phyloP scores from a whole-genome alignment of 2,888 invertebrate genomes.

The Drosophila neotestacea region DNA sequence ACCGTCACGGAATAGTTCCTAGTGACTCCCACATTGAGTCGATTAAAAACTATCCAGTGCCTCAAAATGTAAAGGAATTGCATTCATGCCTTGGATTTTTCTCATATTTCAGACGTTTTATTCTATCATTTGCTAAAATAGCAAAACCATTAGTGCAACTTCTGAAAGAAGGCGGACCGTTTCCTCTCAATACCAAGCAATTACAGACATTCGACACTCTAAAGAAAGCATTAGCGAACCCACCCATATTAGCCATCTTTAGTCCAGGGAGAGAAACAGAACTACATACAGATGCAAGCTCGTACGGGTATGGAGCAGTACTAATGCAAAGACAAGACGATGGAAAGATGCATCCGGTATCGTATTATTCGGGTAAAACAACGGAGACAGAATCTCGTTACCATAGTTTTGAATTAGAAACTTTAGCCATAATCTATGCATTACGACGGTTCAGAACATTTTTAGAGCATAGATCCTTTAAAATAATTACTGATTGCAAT shows the following conservation, averaged over 20 bases:
- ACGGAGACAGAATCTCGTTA: no score
- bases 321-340: no score
- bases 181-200: background rate
- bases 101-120: constrained; percentile 2
- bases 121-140: background rate
- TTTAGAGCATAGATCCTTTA: no score
- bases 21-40: no score
- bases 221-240: background rate
- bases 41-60: background rate
- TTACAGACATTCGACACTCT: background rate
- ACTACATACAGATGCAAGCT: no score
- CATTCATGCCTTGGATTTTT: background rate
- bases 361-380: no score
- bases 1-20: no score
- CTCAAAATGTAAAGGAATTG: background rate
- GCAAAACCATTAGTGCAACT: background rate
- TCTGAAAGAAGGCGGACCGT: background rate
- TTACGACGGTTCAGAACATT: no score
- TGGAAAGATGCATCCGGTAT: no score
- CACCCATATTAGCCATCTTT: background rate
- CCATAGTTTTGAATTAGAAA: no score
- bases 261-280: background rate
- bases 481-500: background rate
- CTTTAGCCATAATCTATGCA: no score
- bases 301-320: no score